A percentile compares a stretch with the other conserved stretches of the same genome.
phyloP scores from a whole-genome alignment of 2,797 vertebrate genomes.

The Betta splendens region DNA sequence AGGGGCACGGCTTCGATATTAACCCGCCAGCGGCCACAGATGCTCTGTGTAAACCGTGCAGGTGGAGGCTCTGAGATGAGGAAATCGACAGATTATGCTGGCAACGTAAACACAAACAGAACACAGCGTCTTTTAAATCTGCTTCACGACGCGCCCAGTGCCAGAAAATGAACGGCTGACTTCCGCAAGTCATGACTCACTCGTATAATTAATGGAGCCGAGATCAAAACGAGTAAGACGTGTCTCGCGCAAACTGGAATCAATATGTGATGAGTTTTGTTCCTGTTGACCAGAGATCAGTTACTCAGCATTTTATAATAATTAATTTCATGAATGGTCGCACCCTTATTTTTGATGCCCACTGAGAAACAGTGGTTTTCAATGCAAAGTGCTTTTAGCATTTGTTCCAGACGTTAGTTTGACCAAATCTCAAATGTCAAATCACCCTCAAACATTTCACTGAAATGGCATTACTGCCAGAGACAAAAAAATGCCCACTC shows the following conservation, averaged over 20 bases:
- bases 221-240: conserved; percentile 31
- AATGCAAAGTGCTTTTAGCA: not conserved
- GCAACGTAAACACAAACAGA: not conserved
- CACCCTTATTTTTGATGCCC: no score
- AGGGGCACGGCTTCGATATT: not conserved
- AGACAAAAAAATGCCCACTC: no score
- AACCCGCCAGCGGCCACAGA: conserved; percentile 4
- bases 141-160: conserved; percentile 15
- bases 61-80: conserved; percentile 12
- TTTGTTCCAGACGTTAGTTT: not conserved
- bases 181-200: conserved; percentile 41
- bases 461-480: no score
- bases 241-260: conserved; percentile 53
- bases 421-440: not conserved
- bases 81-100: conserved; percentile 13
- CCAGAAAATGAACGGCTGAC: conserved; percentile 28
- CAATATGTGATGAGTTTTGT: conserved; percentile 42
- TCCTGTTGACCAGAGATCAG: conserved; percentile 30
- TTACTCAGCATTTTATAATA: no score
- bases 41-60: not conserved
- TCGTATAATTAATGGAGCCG: conserved; percentile 43
- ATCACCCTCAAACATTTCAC: no score
- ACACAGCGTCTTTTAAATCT: not conserved
- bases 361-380: no score
- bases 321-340: no score